Evolutionary conservation across 2,797 vertebrate genomes (phyloP).

Genomic region (Anisognathus igniventris): DNA sequence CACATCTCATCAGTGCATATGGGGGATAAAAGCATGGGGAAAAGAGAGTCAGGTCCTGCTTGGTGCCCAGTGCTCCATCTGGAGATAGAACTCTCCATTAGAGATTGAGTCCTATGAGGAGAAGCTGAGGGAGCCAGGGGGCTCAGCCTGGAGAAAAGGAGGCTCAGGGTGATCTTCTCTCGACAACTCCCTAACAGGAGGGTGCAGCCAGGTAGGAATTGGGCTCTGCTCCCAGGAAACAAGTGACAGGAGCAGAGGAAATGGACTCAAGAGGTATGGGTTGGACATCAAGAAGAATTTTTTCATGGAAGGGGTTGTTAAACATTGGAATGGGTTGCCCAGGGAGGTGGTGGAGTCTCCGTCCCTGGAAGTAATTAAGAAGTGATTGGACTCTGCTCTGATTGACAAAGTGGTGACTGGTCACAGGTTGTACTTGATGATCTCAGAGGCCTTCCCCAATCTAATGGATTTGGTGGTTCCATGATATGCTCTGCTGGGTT

Average conservation of each 20-base stretch:
- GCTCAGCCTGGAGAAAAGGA: neutral
- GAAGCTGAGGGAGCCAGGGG: neutral
- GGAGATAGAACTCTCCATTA: neutral
- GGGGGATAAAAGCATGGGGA: neutral
- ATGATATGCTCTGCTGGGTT: neutral
- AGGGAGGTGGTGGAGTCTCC: neutral
- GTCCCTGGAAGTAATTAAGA: neutral
- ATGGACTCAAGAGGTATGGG: neutral
- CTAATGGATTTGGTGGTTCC: neutral
- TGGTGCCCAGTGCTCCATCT: neutral
- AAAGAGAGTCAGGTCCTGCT: neutral
- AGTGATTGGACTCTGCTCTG: neutral
- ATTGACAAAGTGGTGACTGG: accelerated
- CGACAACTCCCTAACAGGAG: neutral
- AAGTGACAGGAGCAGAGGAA: neutral
- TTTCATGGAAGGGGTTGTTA: neutral
- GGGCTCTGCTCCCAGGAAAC: neutral
- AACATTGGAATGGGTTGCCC: neutral
- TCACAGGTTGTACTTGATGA: neutral
- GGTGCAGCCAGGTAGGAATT: neutral
- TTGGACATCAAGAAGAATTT: neutral
- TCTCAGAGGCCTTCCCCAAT: neutral
- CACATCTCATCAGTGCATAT: accelerated
- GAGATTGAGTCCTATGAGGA: neutral
- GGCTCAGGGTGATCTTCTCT: neutral